A percentile compares a stretch with the other conserved stretches of the same genome.
These are phyloP conservation scores for Sialis fuliginosa DNA, from an alignment of 2,888 invertebrate species.

Conservation along the genomic window DNA sequence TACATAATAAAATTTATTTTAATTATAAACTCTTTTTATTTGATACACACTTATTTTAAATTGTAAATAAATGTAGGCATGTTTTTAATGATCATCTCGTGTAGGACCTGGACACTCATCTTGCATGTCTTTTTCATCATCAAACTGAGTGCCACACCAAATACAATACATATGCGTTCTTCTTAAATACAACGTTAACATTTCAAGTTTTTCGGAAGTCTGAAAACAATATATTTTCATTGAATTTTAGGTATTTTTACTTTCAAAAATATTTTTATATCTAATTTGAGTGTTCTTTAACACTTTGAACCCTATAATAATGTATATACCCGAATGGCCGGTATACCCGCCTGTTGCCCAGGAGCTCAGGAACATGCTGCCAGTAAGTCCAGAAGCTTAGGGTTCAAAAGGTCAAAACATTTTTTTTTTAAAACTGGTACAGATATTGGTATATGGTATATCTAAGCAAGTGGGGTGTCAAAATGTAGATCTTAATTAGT, in stretches of 20 bases:
- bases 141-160: constrained; percentile 58
- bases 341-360: too few species aligned
- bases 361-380: too few species aligned
- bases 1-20: background rate
- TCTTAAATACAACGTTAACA: constrained; percentile 45
- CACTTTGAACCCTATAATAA: too few species aligned
- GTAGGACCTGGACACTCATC: constrained; percentile 46
- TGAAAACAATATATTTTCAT: constrained; percentile 12
- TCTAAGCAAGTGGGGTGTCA: too few species aligned
- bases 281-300: too few species aligned
- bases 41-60: background rate
- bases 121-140: constrained; percentile 39
- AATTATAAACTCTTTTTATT: background rate
- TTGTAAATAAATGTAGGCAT: background rate
- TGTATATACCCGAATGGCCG: too few species aligned
- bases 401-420: too few species aligned
- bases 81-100: constrained; percentile 35
- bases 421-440: too few species aligned
- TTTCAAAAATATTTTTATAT: too few species aligned
- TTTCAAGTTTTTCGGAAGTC: constrained; percentile 36
- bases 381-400: too few species aligned
- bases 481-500: too few species aligned
- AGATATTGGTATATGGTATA: too few species aligned
- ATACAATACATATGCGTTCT: constrained; percentile 56
- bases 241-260: background rate